Conservation (phyloP, 2,113 vertebrate species). For the Coryphaenoides rupestris region DNA sequence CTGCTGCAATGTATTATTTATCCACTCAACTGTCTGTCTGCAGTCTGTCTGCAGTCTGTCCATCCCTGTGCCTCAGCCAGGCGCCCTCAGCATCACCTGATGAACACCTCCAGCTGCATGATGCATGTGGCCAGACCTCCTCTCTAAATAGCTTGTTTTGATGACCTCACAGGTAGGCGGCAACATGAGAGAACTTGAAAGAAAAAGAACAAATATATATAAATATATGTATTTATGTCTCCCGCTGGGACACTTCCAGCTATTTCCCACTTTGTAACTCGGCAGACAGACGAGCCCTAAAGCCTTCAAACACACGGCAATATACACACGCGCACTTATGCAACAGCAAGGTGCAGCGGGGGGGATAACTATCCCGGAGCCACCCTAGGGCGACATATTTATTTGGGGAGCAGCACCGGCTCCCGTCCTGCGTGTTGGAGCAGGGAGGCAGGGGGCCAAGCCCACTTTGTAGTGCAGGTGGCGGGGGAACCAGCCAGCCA, state of each 20-base stretch:
- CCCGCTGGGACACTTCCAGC: slow-evolving; percentile 26
- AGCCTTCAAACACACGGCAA: slow-evolving; percentile 19
- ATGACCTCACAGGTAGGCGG: too few relatives aligned
- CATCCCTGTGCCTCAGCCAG: too few relatives aligned
- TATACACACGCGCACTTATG: slow-evolving; percentile 12
- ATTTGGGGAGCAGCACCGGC: slow-evolving; percentile 32
- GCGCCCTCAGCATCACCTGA: too few relatives aligned
- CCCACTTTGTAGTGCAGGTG: slow-evolving; percentile 10
- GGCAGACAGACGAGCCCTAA: slow-evolving; percentile 40
- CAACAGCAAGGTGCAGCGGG: not conserved
- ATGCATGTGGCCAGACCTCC: too few relatives aligned
- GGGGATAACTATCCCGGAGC: slow-evolving; percentile 43
- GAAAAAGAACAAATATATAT: slow-evolving; percentile 10
- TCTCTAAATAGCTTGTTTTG: too few relatives aligned
- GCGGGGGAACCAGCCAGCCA: too few relatives aligned
- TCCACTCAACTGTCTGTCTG: too few relatives aligned
- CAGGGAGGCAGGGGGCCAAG: slow-evolving; percentile 23
- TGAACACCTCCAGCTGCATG: too few relatives aligned
- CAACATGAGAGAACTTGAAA: too few relatives aligned
- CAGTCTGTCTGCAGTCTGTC: too few relatives aligned
- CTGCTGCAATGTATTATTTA: not conserved
- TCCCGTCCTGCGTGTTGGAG: slow-evolving; percentile 23
- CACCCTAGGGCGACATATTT: slow-evolving; percentile 46
- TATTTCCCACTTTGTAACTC: slow-evolving; percentile 29
- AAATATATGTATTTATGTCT: slow-evolving; percentile 7